Evolutionary conservation across 2,113 vertebrate species (phyloP), one percentile per base, ranked within the genome.

Genomic region (Podocnemis expansa): DNA sequence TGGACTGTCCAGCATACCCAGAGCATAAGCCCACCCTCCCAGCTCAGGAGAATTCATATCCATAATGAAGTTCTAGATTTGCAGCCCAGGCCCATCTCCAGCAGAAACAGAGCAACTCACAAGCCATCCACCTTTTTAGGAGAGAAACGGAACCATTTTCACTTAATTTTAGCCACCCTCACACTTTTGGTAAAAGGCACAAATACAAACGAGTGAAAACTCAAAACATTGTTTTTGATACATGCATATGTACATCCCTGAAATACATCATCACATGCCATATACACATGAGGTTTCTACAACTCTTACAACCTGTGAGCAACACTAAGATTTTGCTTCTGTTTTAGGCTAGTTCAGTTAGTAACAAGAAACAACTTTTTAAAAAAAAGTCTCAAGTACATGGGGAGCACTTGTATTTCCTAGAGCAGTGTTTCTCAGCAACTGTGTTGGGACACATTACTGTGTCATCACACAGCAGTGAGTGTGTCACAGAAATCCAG

Each of bases 301-400:
- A 51, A 80, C 86, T 93, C n/a, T 17, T 4, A 75, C 27, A 91
- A 24, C 83, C 27, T 34, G 12, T 38, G 80, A 84, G 92, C 9
- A 85, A 87, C 88, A 34, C 80, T 80, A 19, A 55, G 4, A 70
- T 67, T 93, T 88, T 79, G 95, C 96, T 93, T 91, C 95, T 92
- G 95, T 92, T 96, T 96, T 80, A 91, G 92, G 96, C 96, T 97
- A 97, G 96, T 96, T 89, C 80, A 91, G 97, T 97, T 97, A 97
- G 97, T 97, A 94, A 95, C 96, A 95, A 97, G 95, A 97, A 97
- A 96, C 96, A 94, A 91, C 31, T 1, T 93, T 91, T 51, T 8
- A 0, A 13, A 43, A 8, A 52, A 41, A 43, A 19, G 7, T 14
- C 58, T 63, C 10, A 21, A 84, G 41, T 38, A 49, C 1, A 29